These are phyloP conservation scores for Hipposideros larvatus DNA, from an alignment of 2,797 vertebrate species.

Conservation along the genomic window DNA sequence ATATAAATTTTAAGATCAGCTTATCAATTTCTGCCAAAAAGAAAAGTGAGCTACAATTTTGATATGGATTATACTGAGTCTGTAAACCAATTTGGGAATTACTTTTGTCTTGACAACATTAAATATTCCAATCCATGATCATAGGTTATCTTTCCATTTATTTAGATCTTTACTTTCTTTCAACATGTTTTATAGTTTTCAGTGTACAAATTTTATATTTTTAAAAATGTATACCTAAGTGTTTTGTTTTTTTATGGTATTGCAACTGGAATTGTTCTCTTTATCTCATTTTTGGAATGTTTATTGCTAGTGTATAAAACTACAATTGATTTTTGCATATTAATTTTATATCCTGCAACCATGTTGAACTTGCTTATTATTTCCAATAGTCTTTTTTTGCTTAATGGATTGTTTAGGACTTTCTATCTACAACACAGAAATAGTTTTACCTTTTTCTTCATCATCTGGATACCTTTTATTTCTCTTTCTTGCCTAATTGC, in stretches of 20 bases:
- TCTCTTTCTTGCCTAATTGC: not conserved
- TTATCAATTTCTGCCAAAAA: not conserved
- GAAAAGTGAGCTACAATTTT: not conserved
- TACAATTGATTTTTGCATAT: slow-evolving; percentile 2
- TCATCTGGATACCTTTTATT: not conserved
- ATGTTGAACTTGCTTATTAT: not conserved
- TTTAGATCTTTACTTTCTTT: not conserved
- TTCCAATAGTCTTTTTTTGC: not conserved
- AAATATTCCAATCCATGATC: not conserved
- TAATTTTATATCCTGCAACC: not conserved
- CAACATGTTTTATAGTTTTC: slow-evolving; percentile 26
- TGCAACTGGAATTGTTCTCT: not conserved
- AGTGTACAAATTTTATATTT: not conserved
- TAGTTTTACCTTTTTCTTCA: not conserved
- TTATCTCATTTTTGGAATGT: not conserved
- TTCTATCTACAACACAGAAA: not conserved
- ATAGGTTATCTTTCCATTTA: not conserved
- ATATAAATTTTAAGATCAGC: not conserved
- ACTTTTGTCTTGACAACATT: not conserved
- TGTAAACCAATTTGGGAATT: not conserved
- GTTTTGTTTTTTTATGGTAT: not conserved
- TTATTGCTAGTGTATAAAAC: not conserved
- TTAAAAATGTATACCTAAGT: not conserved
- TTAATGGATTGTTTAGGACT: not conserved
- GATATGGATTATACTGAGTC: not conserved